Conservation (phyloP, 1,140 invertebrate species). For the Drosophila willistoni region DNA sequence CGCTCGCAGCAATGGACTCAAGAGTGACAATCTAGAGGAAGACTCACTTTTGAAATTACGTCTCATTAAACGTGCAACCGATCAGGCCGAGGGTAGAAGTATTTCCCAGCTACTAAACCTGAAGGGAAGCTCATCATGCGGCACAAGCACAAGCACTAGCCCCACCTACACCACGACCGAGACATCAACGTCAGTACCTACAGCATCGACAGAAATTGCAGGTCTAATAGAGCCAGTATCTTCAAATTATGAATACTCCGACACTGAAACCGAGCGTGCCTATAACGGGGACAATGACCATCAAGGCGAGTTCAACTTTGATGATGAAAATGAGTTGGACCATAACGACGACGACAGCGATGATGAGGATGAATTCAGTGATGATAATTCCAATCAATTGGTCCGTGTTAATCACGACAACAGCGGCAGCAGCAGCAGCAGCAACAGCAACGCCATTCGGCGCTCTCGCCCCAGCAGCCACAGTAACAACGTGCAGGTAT, state of each 20-base stretch:
- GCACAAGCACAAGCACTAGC: neutral
- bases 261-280: neutral
- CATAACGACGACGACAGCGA: constrained; percentile 18
- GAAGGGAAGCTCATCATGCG: constrained; percentile 30
- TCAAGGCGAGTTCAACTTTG: constrained; percentile 18
- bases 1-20: constrained; percentile 9
- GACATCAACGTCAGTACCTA: neutral
- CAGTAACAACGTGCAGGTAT: neutral
- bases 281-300: constrained; percentile 26
- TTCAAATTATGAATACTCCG: too few relatives aligned
- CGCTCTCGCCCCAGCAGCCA: neutral
- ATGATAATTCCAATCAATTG: neutral
- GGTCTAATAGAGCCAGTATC: too few relatives aligned
- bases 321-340: constrained; percentile 1
- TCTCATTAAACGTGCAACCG: constrained; percentile 26
- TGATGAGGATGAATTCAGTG: neutral
- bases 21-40: constrained; percentile 17
- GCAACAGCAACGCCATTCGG: neutral
- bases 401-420: constrained; percentile 2
- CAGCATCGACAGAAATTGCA: neutral
- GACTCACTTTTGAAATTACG: constrained; percentile 15
- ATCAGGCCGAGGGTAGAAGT: constrained; percentile 34
- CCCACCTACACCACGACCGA: neutral
- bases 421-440: neutral
- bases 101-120: constrained; percentile 29